A percentile compares a stretch with the other conserved stretches of the same genome.
These are phyloP conservation scores for Phataginus tetradactyla DNA, from an alignment of 2,797 vertebrate species.

Conservation along the genomic window DNA sequence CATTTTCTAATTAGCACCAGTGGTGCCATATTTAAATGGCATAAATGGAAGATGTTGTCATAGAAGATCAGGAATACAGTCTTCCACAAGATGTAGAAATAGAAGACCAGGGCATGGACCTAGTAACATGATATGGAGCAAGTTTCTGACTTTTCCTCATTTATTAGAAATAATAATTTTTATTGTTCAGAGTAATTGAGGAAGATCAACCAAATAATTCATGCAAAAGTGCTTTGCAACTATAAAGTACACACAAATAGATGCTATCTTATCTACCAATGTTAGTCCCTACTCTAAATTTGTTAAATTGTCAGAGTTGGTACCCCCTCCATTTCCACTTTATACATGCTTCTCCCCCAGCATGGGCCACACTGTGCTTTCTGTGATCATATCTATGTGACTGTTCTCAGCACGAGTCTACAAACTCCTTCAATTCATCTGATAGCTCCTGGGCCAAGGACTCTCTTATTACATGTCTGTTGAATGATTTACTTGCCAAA, in stretches of 20 bases:
- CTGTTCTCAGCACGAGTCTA: not conserved
- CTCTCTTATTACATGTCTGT: not conserved
- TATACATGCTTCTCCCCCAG: not conserved
- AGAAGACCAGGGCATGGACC: not conserved
- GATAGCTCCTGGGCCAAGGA: not conserved
- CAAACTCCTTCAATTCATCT: not conserved
- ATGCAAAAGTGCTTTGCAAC: not conserved
- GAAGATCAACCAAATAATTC: not conserved
- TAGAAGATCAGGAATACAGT: not conserved
- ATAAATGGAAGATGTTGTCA: not conserved
- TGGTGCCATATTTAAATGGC: not conserved
- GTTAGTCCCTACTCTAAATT: not conserved
- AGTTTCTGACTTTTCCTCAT: not conserved
- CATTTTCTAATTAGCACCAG: not conserved
- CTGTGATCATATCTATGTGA: not conserved
- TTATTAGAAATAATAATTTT: not conserved
- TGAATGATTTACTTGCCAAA: not conserved
- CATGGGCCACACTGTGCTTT: not conserved
- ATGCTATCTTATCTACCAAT: not conserved
- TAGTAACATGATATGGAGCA: not conserved
- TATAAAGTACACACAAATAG: not conserved
- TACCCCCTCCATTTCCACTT: not conserved
- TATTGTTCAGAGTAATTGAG: not conserved
- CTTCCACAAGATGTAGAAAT: not conserved
- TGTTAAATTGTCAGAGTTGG: not conserved